Evolutionary conservation across 1,140 invertebrate genomes (phyloP), one percentile per base, ranked within the genome.

Genomic region (Acromyrmex charruanus): DNA sequence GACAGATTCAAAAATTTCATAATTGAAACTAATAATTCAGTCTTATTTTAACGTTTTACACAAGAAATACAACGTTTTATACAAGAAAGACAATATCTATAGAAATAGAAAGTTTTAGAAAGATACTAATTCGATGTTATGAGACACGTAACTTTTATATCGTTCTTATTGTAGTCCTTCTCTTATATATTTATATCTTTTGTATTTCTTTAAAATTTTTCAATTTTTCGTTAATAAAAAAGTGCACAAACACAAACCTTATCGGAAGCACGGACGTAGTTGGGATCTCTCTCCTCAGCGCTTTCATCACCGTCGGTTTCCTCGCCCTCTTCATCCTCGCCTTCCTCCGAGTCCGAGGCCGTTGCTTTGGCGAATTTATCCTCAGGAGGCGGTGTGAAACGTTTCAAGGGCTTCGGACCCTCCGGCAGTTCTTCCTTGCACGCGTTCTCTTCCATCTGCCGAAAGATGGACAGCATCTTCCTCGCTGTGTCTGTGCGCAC

Each of bases 371-470:
- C 95, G 74, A 95, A 96, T 65, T 96, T 97, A 77, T 96, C 97
- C 81, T 98, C 97, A 0, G 98, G 97, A 0, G 98, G 98, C 3
- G 98, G 98, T 4, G 98, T 99, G 93, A 99, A 99, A 25, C 98
- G 95, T 94, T 98, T 98, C 79, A 98, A 93, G 0, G 98, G 98
- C 93, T 98, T 98, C 0, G 97, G 98, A 31, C 97, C 96, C 93
- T 96, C 96, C 10, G 96, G 96, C 65, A 96, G 87, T 14, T 96
- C 96, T 49, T 97, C 96, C 82, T 96, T 96, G 53, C 95, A 93
- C 16, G 96, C 95, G 80, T 97, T 96, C 90, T 97, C 97, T 94
- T 99, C 98, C 96, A 99, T 97, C 94, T 98, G 97, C 16, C 98
- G 96, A 96, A 99, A 99, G 84, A 98, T 97, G 65, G 96, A 97